Conservation (phyloP, 1,140 invertebrate species). For the Homalodisca vitripennis region DNA sequence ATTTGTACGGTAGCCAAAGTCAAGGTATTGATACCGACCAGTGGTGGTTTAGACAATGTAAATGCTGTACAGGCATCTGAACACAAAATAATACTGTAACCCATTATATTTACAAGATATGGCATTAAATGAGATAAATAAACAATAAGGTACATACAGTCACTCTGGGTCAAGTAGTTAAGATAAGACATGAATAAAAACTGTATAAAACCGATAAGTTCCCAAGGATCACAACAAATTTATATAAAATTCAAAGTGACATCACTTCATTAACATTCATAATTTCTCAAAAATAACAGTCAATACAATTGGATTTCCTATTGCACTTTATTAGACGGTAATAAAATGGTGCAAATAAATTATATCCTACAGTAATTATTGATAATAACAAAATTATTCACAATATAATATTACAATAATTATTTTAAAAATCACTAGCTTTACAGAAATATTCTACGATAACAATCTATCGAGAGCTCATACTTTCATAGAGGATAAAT, state of each 20-base stretch:
- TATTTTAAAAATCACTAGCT: constrained; percentile 20
- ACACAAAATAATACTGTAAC: constrained; percentile 24
- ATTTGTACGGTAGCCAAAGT: constrained; percentile 18
- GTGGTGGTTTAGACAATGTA: neutral
- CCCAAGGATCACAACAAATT: neutral
- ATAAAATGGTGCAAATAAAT: constrained; percentile 14
- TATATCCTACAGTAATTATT: neutral
- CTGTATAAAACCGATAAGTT: neutral
- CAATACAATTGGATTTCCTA: neutral
- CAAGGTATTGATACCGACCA: neutral
- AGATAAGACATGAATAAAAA: neutral
- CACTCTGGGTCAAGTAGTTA: neutral
- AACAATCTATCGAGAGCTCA: constrained; percentile 5
- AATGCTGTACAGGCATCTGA: neutral
- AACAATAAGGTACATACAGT: neutral
- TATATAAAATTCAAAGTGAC: constrained; percentile 1
- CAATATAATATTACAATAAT: constrained; percentile 7
- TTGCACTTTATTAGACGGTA: neutral
- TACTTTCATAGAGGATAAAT: neutral
- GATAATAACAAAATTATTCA: constrained; percentile 20
- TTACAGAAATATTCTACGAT: constrained; percentile 6
- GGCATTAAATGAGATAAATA: neutral
- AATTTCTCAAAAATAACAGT: constrained; percentile 24
- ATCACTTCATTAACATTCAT: constrained; percentile 8
- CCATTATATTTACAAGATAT: constrained; percentile 9